Conservation (phyloP, 30 jellyfish, hydroid and myxozoan species). For the Sanderia malayensis region DNA sequence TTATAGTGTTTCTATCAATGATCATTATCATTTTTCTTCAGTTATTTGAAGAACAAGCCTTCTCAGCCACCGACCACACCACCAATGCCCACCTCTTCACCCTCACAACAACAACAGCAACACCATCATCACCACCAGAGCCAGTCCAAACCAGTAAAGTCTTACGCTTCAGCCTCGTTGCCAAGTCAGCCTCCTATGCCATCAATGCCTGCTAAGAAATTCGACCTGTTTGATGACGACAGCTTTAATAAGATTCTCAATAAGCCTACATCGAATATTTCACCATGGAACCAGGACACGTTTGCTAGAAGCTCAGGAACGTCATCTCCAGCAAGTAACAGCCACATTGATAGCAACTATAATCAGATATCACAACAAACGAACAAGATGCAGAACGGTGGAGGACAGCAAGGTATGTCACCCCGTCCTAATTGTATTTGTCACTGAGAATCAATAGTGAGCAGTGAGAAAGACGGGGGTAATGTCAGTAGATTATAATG, state of each 20-base stretch:
- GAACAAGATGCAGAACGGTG: conserved; percentile 26
- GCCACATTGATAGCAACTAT: conserved; percentile 31
- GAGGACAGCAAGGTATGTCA: conserved; percentile 45
- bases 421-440: no score
- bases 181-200: conserved; percentile 36
- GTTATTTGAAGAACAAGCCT: conserved; percentile 58
- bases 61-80: conserved; percentile 27
- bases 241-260: conserved; percentile 31
- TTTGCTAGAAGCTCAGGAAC: conserved; percentile 13
- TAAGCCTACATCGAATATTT: conserved; percentile 23
- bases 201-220: conserved; percentile 35
- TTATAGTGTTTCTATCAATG: no score
- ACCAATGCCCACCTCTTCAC: conserved; percentile 39
- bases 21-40: neutral
- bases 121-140: no score
- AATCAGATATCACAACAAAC: conserved; percentile 50
- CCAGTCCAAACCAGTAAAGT: conserved; percentile 34
- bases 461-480: no score
- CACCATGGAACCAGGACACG: conserved; percentile 57
- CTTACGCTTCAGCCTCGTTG: conserved; percentile 50
- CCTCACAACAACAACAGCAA: no score
- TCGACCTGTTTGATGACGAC: conserved; percentile 50
- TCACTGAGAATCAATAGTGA: no score
- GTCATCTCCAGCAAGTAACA: conserved; percentile 2
- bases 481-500: no score